phyloP scores from a whole-genome alignment of 2,888 invertebrate species.

The Digitonthophagus gazella region DNA sequence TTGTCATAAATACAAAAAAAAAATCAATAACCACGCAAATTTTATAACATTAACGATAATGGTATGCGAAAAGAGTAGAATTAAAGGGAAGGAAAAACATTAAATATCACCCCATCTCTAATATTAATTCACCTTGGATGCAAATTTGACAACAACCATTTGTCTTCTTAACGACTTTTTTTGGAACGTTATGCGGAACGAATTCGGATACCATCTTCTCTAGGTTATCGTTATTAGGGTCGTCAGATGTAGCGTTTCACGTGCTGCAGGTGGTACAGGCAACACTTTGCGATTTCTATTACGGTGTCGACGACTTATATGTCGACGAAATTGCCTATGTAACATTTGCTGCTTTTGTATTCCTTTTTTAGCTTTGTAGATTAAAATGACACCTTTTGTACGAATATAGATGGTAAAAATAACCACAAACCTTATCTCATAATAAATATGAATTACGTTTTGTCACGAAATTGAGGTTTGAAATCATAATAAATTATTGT shows the following conservation, averaged over 20 bases:
- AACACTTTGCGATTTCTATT: not conserved
- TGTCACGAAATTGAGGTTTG: not conserved
- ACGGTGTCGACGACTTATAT: not conserved
- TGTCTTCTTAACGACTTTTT: not conserved
- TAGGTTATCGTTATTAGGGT: not conserved
- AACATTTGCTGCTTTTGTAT: not conserved
- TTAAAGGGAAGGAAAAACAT: not conserved
- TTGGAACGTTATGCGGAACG: not conserved
- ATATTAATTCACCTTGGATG: not conserved
- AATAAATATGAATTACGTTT: no score
- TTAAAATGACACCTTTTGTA: not conserved
- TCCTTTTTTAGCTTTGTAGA: not conserved
- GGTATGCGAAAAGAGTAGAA: not conserved
- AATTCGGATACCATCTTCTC: not conserved
- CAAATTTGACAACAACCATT: not conserved
- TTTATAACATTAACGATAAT: not conserved
- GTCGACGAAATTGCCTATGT: not conserved
- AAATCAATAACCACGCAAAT: not conserved
- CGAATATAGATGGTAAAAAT: no score
- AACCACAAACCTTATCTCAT: no score
- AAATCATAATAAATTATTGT: not conserved
- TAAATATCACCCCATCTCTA: not conserved
- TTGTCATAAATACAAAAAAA: not conserved
- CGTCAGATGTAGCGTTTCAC: not conserved
- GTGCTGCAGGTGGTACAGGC: not conserved